A percentile compares a stretch with the other conserved stretches of the same genome.
Conservation (phyloP, 37 sponge, comb jelly and placozoan genomes). For the Theonella swinhoei region DNA sequence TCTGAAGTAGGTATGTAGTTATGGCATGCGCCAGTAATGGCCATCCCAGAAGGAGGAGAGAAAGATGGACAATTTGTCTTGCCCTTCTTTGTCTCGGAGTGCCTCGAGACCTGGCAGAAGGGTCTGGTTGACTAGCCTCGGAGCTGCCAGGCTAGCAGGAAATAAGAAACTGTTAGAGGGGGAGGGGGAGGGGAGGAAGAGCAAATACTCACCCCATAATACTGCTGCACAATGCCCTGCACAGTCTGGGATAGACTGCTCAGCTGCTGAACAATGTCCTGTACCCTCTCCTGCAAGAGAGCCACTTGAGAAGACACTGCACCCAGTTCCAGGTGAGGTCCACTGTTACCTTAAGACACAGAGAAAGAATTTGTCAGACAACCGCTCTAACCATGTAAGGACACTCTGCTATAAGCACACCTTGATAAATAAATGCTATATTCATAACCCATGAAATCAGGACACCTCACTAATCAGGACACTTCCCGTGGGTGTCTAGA, state of each 20-base stretch:
- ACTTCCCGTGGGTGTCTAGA: too few species aligned
- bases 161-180: not conserved
- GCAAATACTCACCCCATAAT: not conserved
- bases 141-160: not conserved
- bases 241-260: constrained; percentile 9
- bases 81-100: not conserved
- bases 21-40: not conserved
- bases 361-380: too few species aligned
- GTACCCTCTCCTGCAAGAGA: not conserved
- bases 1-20: not conserved
- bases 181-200: not conserved
- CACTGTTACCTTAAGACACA: not conserved
- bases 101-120: not conserved
- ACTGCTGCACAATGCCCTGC: not conserved
- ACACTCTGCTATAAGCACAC: too few species aligned
- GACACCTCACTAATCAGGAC: too few species aligned
- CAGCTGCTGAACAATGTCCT: constrained; percentile 32
- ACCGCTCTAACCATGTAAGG: too few species aligned
- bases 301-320: constrained; percentile 7
- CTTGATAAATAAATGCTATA: too few species aligned
- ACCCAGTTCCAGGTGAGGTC: constrained; percentile 5
- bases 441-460: too few species aligned
- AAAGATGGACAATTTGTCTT: not conserved
- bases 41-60: not conserved
- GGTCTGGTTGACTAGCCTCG: not conserved